Conservation (phyloP, 2,113 vertebrate species). For the Aphyosemion australe region DNA sequence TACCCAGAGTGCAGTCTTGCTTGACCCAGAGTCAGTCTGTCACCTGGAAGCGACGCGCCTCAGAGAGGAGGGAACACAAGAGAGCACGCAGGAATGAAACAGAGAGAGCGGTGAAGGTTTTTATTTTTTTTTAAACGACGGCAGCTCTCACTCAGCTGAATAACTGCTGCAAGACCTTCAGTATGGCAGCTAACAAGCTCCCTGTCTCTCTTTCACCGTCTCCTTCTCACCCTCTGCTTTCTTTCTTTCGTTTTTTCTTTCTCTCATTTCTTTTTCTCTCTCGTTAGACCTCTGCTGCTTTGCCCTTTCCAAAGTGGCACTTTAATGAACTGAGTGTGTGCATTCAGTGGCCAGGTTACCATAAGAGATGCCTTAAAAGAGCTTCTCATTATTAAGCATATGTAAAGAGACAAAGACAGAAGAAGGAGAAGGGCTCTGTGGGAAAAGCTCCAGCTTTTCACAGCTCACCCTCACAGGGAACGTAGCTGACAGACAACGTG, state of each 20-base stretch:
- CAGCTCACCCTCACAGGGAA: slow-evolving; percentile 42
- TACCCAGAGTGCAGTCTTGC: slow-evolving; percentile 75
- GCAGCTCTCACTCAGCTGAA: slow-evolving; percentile 64
- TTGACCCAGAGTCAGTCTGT: slow-evolving; percentile 76
- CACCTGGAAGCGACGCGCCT: slow-evolving; percentile 76
- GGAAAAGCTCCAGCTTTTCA: slow-evolving; percentile 57
- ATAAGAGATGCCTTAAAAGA: slow-evolving; percentile 65
- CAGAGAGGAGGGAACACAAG: slow-evolving; percentile 43
- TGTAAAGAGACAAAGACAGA: slow-evolving; percentile 55
- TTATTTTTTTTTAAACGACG: slow-evolving; percentile 33
- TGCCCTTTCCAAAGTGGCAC: slow-evolving; percentile 59
- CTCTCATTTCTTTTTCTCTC: slow-evolving; percentile 43
- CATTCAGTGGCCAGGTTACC: slow-evolving; percentile 68
- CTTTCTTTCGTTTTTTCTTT: slow-evolving; percentile 15
- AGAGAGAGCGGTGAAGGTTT: slow-evolving; percentile 48
- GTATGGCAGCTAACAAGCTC: slow-evolving; percentile 72
- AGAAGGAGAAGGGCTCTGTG: slow-evolving; percentile 38
- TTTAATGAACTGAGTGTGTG: slow-evolving; percentile 70
- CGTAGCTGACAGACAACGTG: slow-evolving; percentile 47
- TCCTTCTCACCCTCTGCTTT: slow-evolving; percentile 49
- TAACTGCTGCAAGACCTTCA: slow-evolving; percentile 73
- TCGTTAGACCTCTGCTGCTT: slow-evolving; percentile 51
- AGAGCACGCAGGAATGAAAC: slow-evolving; percentile 49
- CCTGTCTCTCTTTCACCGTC: slow-evolving; percentile 47
- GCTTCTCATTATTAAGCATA: slow-evolving; percentile 67